phyloP scores from a whole-genome alignment of 2,888 invertebrate genomes.

The Ditylenchus weischeri region DNA sequence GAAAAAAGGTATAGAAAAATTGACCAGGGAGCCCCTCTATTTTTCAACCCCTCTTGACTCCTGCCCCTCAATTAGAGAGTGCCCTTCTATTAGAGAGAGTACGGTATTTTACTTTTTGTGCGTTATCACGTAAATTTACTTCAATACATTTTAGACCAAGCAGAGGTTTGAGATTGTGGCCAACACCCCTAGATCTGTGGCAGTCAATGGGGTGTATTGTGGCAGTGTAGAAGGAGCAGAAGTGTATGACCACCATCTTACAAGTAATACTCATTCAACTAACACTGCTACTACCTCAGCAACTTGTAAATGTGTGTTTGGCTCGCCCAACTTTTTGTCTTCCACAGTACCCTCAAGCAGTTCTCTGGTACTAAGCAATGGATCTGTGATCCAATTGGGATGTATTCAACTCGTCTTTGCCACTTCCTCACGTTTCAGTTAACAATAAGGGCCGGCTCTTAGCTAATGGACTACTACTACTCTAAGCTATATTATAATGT shows the following conservation, averaged over 20 bases:
- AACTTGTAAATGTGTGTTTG: slow-evolving; percentile 9
- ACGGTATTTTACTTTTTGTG: no score
- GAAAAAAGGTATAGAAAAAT: no score
- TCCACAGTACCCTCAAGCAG: background rate
- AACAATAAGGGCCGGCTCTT: no score
- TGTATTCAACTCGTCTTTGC: slow-evolving; percentile 23
- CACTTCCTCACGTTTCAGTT: background rate
- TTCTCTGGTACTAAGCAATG: slow-evolving; percentile 19
- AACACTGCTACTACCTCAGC: background rate
- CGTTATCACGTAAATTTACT: background rate
- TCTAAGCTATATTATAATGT: no score
- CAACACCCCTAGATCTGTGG: slow-evolving; percentile 1
- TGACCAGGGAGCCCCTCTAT: no score
- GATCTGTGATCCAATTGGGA: slow-evolving; percentile 24
- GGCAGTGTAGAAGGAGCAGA: background rate
- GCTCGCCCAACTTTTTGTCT: background rate
- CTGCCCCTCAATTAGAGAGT: no score
- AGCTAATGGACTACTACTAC: no score
- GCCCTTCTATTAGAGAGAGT: no score
- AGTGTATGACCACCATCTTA: background rate
- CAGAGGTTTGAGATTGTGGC: slow-evolving; percentile 12
- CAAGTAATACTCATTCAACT: background rate
- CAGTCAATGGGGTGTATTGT: slow-evolving; percentile 12
- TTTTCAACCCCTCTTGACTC: no score
- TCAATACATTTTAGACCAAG: slow-evolving; percentile 5